Conservation (phyloP, 2,888 invertebrate genomes). For the Drosophila siamana region DNA sequence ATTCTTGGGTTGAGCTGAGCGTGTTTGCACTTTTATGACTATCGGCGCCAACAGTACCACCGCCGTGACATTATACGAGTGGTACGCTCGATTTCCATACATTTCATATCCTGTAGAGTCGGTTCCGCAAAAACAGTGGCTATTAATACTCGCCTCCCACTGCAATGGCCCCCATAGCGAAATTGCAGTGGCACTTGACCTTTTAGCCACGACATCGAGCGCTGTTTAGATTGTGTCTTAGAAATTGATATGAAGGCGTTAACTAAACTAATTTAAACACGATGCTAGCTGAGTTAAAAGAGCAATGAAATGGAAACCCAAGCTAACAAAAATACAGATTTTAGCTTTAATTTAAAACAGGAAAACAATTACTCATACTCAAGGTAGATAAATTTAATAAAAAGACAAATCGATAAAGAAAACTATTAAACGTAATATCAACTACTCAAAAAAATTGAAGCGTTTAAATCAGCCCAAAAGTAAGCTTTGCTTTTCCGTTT, state of each 20-base stretch:
- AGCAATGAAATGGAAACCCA: not conserved
- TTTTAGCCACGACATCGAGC: constrained; percentile 43
- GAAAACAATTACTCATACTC: too few species aligned
- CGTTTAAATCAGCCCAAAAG: constrained; percentile 39
- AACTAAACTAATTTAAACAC: constrained; percentile 2
- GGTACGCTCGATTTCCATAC: constrained; percentile 44
- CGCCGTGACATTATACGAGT: constrained; percentile 48
- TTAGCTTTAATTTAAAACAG: not conserved
- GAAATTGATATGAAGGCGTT: constrained; percentile 24
- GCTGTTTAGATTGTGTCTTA: constrained; percentile 22
- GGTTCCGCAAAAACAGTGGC: constrained; percentile 61
- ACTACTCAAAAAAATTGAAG: too few species aligned
- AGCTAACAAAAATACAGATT: not conserved
- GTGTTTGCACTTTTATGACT: constrained; percentile 58
- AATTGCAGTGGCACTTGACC: constrained; percentile 69
- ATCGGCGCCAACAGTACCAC: constrained; percentile 56
- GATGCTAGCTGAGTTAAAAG: not conserved
- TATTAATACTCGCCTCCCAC: constrained; percentile 36
- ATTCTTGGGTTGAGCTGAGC: constrained; percentile 34
- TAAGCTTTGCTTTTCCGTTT: not conserved
- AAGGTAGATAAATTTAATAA: too few species aligned
- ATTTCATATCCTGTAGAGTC: constrained; percentile 61
- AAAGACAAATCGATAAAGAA: not conserved
- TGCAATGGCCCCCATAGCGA: constrained; percentile 28
- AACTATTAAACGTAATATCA: too few species aligned